Conservation (phyloP, 2,888 invertebrate species). For the Nephrotoma guestfalica region DNA sequence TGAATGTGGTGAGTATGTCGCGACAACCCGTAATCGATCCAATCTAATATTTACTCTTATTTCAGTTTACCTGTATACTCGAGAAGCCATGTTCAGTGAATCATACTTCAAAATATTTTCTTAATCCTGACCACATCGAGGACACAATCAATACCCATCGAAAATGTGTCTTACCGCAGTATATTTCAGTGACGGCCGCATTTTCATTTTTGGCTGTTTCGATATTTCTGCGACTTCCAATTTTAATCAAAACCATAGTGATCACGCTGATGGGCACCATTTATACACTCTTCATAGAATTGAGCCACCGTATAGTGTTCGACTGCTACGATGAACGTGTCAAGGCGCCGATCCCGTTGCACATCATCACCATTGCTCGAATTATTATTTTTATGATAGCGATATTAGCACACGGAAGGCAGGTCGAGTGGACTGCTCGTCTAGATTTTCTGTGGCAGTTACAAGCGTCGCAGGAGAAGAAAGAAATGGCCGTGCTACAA, state of each 20-base stretch:
- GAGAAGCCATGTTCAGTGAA: slow-evolving; percentile 30
- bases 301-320: slow-evolving; percentile 67
- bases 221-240: slow-evolving; percentile 69
- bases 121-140: slow-evolving; percentile 13
- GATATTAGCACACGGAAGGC: slow-evolving; percentile 65
- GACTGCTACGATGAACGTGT: slow-evolving; percentile 66
- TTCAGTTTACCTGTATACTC: slow-evolving; percentile 49
- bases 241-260: slow-evolving; percentile 64
- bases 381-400: slow-evolving; percentile 70
- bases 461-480: slow-evolving; percentile 79
- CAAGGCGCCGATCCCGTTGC: slow-evolving; percentile 59
- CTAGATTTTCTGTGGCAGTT: slow-evolving; percentile 70
- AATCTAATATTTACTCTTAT: slow-evolving; percentile 11
- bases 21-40: background rate
- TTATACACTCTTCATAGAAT: slow-evolving; percentile 64
- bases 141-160: slow-evolving; percentile 45
- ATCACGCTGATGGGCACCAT: slow-evolving; percentile 64
- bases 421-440: slow-evolving; percentile 82
- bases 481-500: slow-evolving; percentile 86
- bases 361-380: slow-evolving; percentile 63
- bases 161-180: slow-evolving; percentile 72
- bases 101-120: slow-evolving; percentile 13
- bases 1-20: slow-evolving; percentile 70
- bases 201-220: slow-evolving; percentile 74
- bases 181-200: slow-evolving; percentile 72